phyloP scores from a whole-genome alignment of 2,113 vertebrate genomes.

The Brachirus orientalis region DNA sequence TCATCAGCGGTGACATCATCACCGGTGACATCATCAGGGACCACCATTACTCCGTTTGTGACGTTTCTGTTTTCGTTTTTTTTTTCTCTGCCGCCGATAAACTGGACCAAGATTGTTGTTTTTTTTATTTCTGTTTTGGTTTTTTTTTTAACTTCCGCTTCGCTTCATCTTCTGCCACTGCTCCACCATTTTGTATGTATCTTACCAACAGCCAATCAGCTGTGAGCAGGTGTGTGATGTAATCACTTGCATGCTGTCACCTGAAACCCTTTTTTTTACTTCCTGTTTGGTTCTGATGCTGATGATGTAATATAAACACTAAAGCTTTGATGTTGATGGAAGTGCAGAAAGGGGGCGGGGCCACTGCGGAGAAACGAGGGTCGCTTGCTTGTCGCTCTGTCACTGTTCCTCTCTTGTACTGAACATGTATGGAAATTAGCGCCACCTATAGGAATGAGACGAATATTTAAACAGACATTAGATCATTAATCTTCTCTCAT shows the following conservation, averaged over 20 bases:
- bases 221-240: constrained; percentile 15
- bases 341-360: constrained; percentile 60
- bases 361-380: constrained; percentile 17
- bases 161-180: neutral
- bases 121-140: neutral
- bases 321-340: constrained; percentile 88
- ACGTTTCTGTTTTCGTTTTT: neutral
- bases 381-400: constrained; percentile 93
- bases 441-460: constrained; percentile 79
- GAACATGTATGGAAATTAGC: constrained; percentile 77
- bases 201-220: constrained; percentile 22
- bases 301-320: constrained; percentile 95
- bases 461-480: constrained; percentile 77
- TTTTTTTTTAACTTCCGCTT: neutral
- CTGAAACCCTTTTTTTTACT: constrained; percentile 62
- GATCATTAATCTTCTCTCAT: constrained; percentile 81
- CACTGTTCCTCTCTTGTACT: constrained; percentile 92
- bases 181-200: neutral
- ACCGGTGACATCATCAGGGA: constrained; percentile 31
- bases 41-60: neutral
- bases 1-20: no score
- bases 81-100: constrained; percentile 79
- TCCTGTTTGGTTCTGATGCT: constrained; percentile 88
- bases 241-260: constrained; percentile 66
- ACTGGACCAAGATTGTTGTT: constrained; percentile 85